Evolutionary conservation across 2,888 invertebrate genomes (phyloP).

Genomic region (Pocota personata): DNA sequence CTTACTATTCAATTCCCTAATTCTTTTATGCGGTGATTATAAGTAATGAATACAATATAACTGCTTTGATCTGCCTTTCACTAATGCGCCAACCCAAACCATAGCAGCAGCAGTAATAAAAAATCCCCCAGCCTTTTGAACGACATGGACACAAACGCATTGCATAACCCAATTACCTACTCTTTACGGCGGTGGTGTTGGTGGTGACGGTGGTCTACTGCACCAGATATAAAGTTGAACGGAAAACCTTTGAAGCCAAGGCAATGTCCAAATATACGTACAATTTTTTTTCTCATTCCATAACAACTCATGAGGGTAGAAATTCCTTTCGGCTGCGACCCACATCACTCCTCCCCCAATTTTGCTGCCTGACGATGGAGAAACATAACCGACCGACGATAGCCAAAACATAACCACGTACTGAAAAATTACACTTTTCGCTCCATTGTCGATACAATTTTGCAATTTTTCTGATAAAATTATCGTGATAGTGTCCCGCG

Average conservation of each 20-base stretch:
- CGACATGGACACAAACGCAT: constrained; percentile 65
- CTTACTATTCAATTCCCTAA: constrained; percentile 41
- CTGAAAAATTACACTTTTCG: constrained; percentile 63
- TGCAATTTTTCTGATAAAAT: constrained; percentile 67
- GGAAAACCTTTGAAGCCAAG: constrained; percentile 53
- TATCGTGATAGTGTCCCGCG: constrained; percentile 56
- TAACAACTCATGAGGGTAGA: constrained; percentile 57
- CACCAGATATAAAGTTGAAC: constrained; percentile 42
- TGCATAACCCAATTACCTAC: constrained; percentile 70
- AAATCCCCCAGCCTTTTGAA: constrained; percentile 40
- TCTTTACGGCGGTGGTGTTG: constrained; percentile 22
- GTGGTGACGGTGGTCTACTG: constrained; percentile 25
- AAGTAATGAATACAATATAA: constrained; percentile 58
- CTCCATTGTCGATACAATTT: constrained; percentile 61
- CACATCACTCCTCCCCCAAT: constrained; percentile 55
- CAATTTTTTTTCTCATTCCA: constrained; percentile 7
- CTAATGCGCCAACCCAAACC: constrained; percentile 38
- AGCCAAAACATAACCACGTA: constrained; percentile 37
- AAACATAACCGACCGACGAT: constrained; percentile 19
- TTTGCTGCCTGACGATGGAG: neutral
- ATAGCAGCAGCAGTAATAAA: neutral
- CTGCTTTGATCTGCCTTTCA: constrained; percentile 65
- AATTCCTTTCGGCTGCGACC: constrained; percentile 68
- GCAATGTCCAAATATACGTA: constrained; percentile 47
- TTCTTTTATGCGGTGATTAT: constrained; percentile 50